Conservation (phyloP, 1,140 invertebrate genomes). For the Pristionchus pacificus region DNA sequence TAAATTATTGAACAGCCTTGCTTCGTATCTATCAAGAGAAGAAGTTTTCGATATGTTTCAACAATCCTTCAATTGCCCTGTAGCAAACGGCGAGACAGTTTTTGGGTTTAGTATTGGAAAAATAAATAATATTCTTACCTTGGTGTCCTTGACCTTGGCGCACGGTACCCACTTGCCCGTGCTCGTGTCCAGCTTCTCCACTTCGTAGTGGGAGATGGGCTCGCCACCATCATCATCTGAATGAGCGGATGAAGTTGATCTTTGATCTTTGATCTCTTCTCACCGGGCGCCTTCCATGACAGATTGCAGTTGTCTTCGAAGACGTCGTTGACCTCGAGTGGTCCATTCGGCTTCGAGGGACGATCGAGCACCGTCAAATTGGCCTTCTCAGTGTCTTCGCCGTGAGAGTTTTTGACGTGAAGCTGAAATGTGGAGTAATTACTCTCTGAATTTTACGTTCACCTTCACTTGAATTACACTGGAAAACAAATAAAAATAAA, state of each 20-base stretch:
- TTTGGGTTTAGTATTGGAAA: not conserved
- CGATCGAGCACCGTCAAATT: slow-evolving; percentile 85
- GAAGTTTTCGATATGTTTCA: too few species aligned
- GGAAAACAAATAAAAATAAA: too few species aligned
- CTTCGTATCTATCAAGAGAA: too few species aligned
- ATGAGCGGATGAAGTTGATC: not conserved
- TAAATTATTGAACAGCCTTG: too few species aligned
- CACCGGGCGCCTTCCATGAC: slow-evolving; percentile 59
- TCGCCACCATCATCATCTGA: slow-evolving; percentile 83
- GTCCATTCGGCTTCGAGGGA: slow-evolving; percentile 77
- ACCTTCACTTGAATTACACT: too few species aligned
- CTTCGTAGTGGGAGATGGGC: slow-evolving; percentile 86
- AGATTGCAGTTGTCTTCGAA: slow-evolving; percentile 56
- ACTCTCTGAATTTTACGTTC: too few species aligned
- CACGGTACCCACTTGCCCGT: slow-evolving; percentile 55
- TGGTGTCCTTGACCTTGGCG: slow-evolving; percentile 60
- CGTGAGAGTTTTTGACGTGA: slow-evolving; percentile 83
- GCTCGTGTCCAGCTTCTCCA: slow-evolving; percentile 81
- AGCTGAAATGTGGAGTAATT: slow-evolving; percentile 70
- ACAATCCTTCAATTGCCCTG: too few species aligned
- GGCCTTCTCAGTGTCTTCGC: slow-evolving; percentile 85
- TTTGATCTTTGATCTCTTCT: slow-evolving; percentile 1
- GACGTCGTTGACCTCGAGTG: slow-evolving; percentile 64
- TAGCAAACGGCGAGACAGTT: too few species aligned
- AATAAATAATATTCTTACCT: slow-evolving; percentile 47